Base-by-base conservation (phyloP, 2,888 invertebrate genomes). In the Drosophila cyrtoloma region DNA sequence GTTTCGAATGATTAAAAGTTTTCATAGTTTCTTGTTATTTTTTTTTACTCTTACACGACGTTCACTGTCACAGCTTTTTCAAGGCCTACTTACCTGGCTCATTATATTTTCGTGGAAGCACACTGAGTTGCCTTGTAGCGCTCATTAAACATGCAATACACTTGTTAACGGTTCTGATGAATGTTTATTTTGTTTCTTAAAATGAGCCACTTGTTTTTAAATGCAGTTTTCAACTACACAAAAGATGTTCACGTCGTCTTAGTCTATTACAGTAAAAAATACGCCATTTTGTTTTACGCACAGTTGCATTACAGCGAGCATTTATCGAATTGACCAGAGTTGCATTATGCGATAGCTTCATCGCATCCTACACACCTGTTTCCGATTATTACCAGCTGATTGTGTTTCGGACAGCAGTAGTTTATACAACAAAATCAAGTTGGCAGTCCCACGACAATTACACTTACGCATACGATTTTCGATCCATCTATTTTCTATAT, bases 61-160 rank as follows among this genome's bases (percentile, higher is more conserved):
- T 86, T 88, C 86, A 86, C 86, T 71, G 81, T 82, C 86, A 85
- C 84, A 84, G 82, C 71, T 77, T 77, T 86, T 85, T 79, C 73
- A 88, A 88, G 89, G 87, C 87, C 89, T 83, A 89, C 86, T 93
- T 91, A 93, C 93, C 93, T 93, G 93, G 91, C 91, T 93, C 93
- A 93, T 93, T 92, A 91, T 93, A 93, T 91, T 90, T 91, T 92
- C 88, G 89, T 91, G 78, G 88, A 87, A 87, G 88, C 84, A 92
- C 87, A 84, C 79, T 77, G 52, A 81, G 90, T 92, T 91, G 91
- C 90, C 84, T 90, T 91, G 71, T 84, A 86, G 91, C 91, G 92
- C 87, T 90, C 92, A 93, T 93, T 92, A 93, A 93, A 92, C 89
- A 92, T 88, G 80, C 83, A 91, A 88, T 88, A 81, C 82, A 82